Base-by-base conservation (phyloP, 2,888 invertebrate species). In the Tromatobia lineatoria region DNA sequence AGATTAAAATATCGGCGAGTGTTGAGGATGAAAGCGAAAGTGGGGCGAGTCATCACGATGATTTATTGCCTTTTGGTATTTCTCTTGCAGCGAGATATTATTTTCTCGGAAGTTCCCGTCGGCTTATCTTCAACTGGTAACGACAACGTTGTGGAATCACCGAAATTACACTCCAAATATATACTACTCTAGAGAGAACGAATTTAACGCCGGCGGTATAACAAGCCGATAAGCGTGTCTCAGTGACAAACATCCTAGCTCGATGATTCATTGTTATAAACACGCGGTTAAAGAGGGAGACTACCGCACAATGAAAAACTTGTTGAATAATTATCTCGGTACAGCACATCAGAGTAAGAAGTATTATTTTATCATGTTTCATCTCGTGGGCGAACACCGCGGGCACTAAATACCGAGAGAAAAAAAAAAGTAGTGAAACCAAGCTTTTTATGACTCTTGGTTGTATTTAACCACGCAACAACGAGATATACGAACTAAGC, bases 261-360 rank as follows among this genome's bases (percentile, higher is more conserved):
- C 67, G 80, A 76, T 80, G 76, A 83, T 80, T 83, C 83, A 77
- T 54, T 52, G 59, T 77, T 73, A 80, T 73, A 67, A 76, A 76
- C 75, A 78, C 71, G 66, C 4, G 10, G 15, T 3, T 38, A 11
- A 11, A 38, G 18, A 11, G 64, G 64, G 10, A 18, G 20, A 13
- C 10, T 7, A 29, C 2, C 3, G 18, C 1, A 10, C 13, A 45
- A 2, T 42, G 23, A 20, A 50, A 77, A 77, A 67, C 73, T 66
- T 77, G 80, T 83, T 83, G 76, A 76, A 83, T 77, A 80, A 80
- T 77, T 80, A 76, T 67, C 73, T 80, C 73, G 45, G 47, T 59
- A 42, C 20, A 20, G 42, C 18, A 38, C 54, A 8, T 59, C 42
- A 57, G 13, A 45, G 57, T 54, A 67, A 77, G 59, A 67, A 18